Percentiles rank a stretch among this genome's conserved stretches.
These are phyloP conservation scores for Dicroscelio sp. DNA, from an alignment of 2,888 invertebrate genomes.

Conservation along the genomic window DNA sequence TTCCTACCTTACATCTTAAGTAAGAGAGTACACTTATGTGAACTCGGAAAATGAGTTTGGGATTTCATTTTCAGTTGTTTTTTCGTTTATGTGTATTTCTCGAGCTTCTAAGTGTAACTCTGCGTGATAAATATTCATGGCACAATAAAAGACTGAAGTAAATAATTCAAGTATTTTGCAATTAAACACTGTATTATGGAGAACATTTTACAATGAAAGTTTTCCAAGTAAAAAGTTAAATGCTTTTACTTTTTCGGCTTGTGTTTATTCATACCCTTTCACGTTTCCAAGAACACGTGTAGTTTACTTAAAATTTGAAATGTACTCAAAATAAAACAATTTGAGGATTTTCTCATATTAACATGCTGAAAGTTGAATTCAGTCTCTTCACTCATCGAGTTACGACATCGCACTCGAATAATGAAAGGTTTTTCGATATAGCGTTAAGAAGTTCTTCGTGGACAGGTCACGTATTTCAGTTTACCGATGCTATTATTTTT, in stretches of 20 bases:
- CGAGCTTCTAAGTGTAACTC: neutral
- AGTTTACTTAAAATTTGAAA: slow-evolving; percentile 5
- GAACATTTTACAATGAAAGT: slow-evolving; percentile 41
- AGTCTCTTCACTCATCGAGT: too few species aligned
- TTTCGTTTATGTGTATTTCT: neutral
- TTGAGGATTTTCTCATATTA: too few species aligned
- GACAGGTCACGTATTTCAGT: slow-evolving; percentile 68
- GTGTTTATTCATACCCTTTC: neutral
- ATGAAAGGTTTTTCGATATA: slow-evolving; percentile 43
- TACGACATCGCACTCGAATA: slow-evolving; percentile 24
- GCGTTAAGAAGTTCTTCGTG: slow-evolving; percentile 48
- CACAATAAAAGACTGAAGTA: slow-evolving; percentile 44
- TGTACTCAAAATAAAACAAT: too few species aligned
- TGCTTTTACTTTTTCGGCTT: slow-evolving; percentile 12
- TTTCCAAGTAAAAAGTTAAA: slow-evolving; percentile 25
- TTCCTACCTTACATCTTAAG: slow-evolving; percentile 55
- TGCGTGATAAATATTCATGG: slow-evolving; percentile 49
- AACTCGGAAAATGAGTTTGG: neutral
- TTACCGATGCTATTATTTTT: slow-evolving; percentile 58
- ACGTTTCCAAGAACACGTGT: neutral
- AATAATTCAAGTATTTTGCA: slow-evolving; percentile 62
- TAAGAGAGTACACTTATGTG: slow-evolving; percentile 19
- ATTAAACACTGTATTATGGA: slow-evolving; percentile 50
- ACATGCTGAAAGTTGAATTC: too few species aligned
- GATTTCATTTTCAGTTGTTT: neutral